Conservation (phyloP, 2,113 vertebrate species). For the Columba livia region DNA sequence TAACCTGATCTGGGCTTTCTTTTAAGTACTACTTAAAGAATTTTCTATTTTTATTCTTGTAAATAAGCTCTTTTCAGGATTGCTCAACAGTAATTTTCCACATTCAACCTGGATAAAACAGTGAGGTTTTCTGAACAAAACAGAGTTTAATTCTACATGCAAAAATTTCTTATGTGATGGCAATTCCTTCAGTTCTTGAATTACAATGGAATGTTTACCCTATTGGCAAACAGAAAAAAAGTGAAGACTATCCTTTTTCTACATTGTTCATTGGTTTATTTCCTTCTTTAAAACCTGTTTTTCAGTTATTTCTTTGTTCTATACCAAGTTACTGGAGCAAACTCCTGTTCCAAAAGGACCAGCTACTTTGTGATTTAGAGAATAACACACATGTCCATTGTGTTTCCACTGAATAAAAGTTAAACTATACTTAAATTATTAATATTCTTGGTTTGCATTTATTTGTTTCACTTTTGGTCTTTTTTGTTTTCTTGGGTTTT, state of each 20-base stretch:
- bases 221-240: neutral
- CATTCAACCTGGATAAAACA: neutral
- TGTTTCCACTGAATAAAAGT: neutral
- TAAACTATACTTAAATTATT: neutral
- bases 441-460: neutral
- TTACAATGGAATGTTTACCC: neutral
- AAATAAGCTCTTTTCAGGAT: neutral
- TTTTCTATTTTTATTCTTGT: neutral
- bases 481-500: fast-evolving
- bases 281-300: neutral
- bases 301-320: neutral
- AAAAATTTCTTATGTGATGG: neutral
- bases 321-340: neutral
- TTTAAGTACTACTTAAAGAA: neutral
- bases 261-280: neutral
- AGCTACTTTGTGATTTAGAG: neutral
- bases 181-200: neutral
- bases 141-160: neutral
- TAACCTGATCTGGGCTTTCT: neutral
- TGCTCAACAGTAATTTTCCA: neutral
- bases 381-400: neutral
- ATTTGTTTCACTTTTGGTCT: neutral
- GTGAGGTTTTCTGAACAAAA: neutral
- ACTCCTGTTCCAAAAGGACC: neutral
- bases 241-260: neutral